phyloP scores from a whole-genome alignment of 2,888 invertebrate species.

The Leucophenga maculata region DNA sequence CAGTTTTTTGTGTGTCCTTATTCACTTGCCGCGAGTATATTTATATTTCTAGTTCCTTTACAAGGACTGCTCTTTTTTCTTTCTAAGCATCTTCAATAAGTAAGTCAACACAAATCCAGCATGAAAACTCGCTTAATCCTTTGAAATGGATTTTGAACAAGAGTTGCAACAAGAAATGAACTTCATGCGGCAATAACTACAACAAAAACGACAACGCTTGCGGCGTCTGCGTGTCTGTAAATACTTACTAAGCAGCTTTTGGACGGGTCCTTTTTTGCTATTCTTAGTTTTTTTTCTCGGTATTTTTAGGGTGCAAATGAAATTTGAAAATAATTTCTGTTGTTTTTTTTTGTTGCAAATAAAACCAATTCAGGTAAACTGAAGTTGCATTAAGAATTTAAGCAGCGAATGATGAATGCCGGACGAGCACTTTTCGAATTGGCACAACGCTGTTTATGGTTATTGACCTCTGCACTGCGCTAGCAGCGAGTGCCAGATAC shows the following conservation, averaged over 20 bases:
- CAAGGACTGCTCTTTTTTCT: neutral
- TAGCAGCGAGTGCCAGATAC: neutral
- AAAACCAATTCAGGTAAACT: no score
- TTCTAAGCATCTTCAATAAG: constrained; percentile 26
- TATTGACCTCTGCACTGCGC: neutral
- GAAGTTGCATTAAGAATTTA: no score
- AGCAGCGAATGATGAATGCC: no score
- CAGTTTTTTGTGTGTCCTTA: no score
- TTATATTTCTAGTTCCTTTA: no score
- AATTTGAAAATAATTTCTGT: constrained; percentile 1
- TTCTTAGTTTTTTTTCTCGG: neutral
- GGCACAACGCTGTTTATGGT: no score
- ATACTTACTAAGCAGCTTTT: constrained; percentile 2
- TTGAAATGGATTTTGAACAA: constrained; percentile 38
- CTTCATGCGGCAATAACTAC: neutral
- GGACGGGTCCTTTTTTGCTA: neutral
- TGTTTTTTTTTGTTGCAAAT: no score
- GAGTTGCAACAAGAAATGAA: constrained; percentile 32
- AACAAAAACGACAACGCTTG: no score
- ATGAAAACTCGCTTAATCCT: constrained; percentile 46
- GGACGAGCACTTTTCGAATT: no score
- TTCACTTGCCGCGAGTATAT: no score
- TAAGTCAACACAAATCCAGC: constrained; percentile 50
- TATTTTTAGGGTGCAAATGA: neutral
- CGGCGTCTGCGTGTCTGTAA: no score